Evolutionary conservation across 1,140 invertebrate species (phyloP), one percentile per base, ranked within the genome.

Genomic region (Nasonia giraulti): DNA sequence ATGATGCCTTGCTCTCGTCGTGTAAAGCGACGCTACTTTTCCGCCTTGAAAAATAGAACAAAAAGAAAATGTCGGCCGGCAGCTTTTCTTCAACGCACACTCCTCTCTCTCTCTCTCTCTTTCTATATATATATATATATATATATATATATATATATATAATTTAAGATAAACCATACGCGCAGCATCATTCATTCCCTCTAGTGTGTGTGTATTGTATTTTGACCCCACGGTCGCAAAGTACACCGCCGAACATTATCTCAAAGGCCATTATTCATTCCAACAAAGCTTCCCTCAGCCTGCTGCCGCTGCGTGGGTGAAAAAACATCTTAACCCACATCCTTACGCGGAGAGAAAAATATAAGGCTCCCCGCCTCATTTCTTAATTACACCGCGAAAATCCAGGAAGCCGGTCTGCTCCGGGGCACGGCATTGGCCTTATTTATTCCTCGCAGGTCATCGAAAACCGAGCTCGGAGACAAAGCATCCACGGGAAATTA

Each of bases 401-500:
- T 62, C 55, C 55, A n/a, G 17, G 55, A 62, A 62, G 6, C 55
- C 1, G 5, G 5, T 4, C 55, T n/a, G 4, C 20, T n/a, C 2
- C 20, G 17, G 4, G 55, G 3, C 17, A 55, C 55, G 20, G 55
- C 55, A 62, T 62, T 62, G 17, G 55, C 55, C 55, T 62, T 62
- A 62, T 62, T 62, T 62, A 62, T 62, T 62, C 55, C 14, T n/a
- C 1, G 69, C 69, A n/a, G 31, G 31, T 8, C 69, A 71, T 71
- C 69, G 73, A 75, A 31, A 71, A 6, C 31, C 68, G 68, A 27
- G 31, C 12, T 71, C 12, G 23, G 23, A 71, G 31, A 75, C 73
- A 75, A 75, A 75, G 37, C 33, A n/a, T 20, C 73, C 20, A 44
- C 31, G 20, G 37, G 73, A 75, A 75, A 75, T 71, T 44, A 75